These are phyloP conservation scores for Diarsia dahlii DNA, from an alignment of 2,888 invertebrate species.

Conservation along the genomic window DNA sequence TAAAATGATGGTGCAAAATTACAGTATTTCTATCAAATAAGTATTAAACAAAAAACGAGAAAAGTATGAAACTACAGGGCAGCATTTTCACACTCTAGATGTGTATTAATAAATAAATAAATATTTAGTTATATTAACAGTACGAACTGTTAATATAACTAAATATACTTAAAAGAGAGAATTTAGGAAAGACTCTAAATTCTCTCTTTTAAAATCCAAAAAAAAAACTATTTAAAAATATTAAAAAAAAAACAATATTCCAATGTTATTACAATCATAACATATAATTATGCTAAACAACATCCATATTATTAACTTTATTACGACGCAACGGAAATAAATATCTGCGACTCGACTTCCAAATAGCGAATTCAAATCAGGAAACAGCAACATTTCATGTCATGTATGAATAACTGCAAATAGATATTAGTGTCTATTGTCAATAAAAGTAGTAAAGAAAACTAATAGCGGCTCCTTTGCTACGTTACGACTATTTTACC, in stretches of 20 bases:
- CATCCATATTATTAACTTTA: slow-evolving; percentile 9
- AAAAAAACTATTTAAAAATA: no score
- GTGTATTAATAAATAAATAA: no score
- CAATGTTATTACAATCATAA: background rate
- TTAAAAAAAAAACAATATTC: no score
- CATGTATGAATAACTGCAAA: slow-evolving; percentile 71
- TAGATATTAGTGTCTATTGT: slow-evolving; percentile 77
- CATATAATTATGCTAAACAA: slow-evolving; percentile 15
- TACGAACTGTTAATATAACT: no score
- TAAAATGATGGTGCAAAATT: background rate
- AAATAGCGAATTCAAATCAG: slow-evolving; percentile 66
- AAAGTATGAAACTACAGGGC: background rate
- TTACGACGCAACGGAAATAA: slow-evolving; percentile 20
- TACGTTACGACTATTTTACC: slow-evolving; percentile 84
- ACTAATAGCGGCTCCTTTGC: slow-evolving; percentile 85
- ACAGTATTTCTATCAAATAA: background rate
- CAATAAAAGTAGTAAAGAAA: slow-evolving; percentile 86
- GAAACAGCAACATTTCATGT: slow-evolving; percentile 67
- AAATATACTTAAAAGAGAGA: no score
- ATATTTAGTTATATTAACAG: no score
- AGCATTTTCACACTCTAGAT: background rate
- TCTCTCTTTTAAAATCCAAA: no score
- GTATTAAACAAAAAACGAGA: background rate
- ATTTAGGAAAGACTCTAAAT: no score
- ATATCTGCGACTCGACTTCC: slow-evolving; percentile 15